Evolutionary conservation across 2,888 invertebrate genomes (phyloP).

Genomic region (Phyllotreta cruciferae): DNA sequence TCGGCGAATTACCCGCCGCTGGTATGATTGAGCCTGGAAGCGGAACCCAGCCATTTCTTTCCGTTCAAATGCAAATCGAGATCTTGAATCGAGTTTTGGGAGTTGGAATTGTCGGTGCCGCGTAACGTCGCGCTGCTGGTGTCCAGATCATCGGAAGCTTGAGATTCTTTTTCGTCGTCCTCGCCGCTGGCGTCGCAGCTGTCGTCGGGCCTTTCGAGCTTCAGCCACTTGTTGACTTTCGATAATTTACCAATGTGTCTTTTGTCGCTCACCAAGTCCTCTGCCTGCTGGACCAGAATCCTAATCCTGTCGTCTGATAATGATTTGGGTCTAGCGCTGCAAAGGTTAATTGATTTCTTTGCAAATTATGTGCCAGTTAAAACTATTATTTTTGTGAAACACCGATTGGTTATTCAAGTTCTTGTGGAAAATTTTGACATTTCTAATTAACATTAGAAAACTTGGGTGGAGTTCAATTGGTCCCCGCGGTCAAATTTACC

Average conservation of each 20-base stretch:
- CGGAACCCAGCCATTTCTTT: slow-evolving; percentile 79
- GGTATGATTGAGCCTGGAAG: slow-evolving; percentile 72
- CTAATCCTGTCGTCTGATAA: slow-evolving; percentile 55
- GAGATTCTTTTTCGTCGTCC: slow-evolving; percentile 80
- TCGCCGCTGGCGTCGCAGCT: slow-evolving; percentile 91
- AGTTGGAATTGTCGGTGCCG: slow-evolving; percentile 52
- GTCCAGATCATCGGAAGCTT: slow-evolving; percentile 80
- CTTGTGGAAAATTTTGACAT: too few species aligned
- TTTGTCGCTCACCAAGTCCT: slow-evolving; percentile 73
- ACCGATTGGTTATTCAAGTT: too few species aligned
- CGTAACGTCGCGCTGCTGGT: slow-evolving; percentile 75
- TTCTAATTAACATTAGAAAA: too few species aligned
- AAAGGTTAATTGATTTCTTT: background rate
- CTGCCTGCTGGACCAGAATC: slow-evolving; percentile 80
- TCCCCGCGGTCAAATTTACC: too few species aligned
- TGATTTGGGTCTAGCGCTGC: slow-evolving; percentile 46
- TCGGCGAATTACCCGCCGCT: slow-evolving; percentile 42
- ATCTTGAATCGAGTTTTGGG: slow-evolving; percentile 54
- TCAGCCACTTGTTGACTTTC: slow-evolving; percentile 73
- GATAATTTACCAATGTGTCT: slow-evolving; percentile 65
- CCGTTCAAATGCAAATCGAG: slow-evolving; percentile 51
- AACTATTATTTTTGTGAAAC: background rate
- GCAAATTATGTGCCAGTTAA: background rate
- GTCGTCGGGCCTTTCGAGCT: slow-evolving; percentile 70
- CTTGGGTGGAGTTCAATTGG: too few species aligned